Percentiles rank a stretch among this genome's conserved stretches.
Conservation (phyloP, 1,140 invertebrate species). For the Pogonomyrmex barbatus region DNA sequence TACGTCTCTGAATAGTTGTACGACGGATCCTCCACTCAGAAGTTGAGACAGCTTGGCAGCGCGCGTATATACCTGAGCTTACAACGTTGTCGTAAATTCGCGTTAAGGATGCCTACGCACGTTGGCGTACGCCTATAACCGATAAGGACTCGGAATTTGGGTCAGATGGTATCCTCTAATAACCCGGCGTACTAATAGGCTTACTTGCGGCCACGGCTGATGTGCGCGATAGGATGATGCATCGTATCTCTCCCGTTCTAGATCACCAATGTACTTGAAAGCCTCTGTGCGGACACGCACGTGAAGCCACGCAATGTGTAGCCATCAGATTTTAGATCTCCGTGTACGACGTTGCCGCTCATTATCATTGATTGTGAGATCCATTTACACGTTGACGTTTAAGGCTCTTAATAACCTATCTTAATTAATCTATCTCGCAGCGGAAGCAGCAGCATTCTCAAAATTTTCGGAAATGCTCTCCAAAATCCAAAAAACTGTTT, state of each 20-base stretch:
- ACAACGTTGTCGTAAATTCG: constrained; percentile 74
- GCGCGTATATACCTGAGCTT: constrained; percentile 1
- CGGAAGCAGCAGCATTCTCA: neutral
- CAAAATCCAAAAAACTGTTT: neutral
- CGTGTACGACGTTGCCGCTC: neutral
- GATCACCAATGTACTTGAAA: constrained; percentile 74
- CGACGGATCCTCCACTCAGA: constrained; percentile 8
- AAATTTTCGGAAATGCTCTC: constrained; percentile 1
- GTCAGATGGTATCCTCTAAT: constrained; percentile 75
- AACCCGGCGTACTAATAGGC: constrained; percentile 73
- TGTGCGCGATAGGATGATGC: constrained; percentile 66
- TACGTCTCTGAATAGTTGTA: neutral
- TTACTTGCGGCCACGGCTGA: constrained; percentile 67
- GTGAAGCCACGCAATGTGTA: constrained; percentile 49
- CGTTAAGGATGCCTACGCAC: constrained; percentile 66
- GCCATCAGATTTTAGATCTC: constrained; percentile 38
- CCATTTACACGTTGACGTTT: neutral
- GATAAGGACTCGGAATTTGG: constrained; percentile 65
- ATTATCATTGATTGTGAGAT: constrained; percentile 25
- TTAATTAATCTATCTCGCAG: neutral
- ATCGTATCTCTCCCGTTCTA: constrained; percentile 72
- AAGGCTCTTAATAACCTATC: neutral
- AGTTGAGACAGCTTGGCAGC: neutral
- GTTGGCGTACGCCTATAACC: constrained; percentile 38
- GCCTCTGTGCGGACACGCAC: constrained; percentile 58